Evolutionary conservation across 2,888 invertebrate genomes (phyloP).

Genomic region (Parnassius apollo): DNA sequence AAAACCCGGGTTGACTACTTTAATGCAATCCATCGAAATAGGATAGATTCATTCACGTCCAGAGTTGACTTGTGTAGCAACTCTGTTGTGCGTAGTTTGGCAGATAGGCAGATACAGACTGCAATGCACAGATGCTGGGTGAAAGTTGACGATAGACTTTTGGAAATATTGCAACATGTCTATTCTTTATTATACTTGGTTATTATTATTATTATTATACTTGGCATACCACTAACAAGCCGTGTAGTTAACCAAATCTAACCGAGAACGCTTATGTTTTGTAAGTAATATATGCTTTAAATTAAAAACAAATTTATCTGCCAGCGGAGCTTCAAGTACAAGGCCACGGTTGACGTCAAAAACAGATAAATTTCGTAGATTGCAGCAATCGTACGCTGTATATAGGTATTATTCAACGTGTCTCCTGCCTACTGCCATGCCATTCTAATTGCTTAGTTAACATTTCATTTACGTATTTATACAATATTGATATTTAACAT

Average conservation of each 20-base stretch:
- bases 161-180: too few relatives aligned
- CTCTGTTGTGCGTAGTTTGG: too few relatives aligned
- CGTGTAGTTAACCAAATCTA: not conserved
- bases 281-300: constrained; percentile 18
- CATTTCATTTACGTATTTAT: not conserved
- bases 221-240: too few relatives aligned
- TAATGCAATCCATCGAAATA: too few relatives aligned
- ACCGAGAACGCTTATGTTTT: constrained; percentile 2
- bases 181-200: too few relatives aligned
- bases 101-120: too few relatives aligned
- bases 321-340: constrained; percentile 48
- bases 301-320: constrained; percentile 34
- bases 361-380: constrained; percentile 41
- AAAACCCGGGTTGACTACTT: too few relatives aligned
- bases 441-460: constrained; percentile 13
- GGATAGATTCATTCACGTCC: too few relatives aligned
- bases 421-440: constrained; percentile 27
- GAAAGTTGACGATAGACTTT: too few relatives aligned
- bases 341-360: constrained; percentile 58
- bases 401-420: constrained; percentile 28
- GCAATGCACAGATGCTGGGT: too few relatives aligned
- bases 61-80: too few relatives aligned
- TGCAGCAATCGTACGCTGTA: constrained; percentile 29
- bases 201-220: too few relatives aligned
- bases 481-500: not conserved